Evolutionary conservation across 23 tunicate species (phyloP).

Genomic region (Styela plicata): DNA sequence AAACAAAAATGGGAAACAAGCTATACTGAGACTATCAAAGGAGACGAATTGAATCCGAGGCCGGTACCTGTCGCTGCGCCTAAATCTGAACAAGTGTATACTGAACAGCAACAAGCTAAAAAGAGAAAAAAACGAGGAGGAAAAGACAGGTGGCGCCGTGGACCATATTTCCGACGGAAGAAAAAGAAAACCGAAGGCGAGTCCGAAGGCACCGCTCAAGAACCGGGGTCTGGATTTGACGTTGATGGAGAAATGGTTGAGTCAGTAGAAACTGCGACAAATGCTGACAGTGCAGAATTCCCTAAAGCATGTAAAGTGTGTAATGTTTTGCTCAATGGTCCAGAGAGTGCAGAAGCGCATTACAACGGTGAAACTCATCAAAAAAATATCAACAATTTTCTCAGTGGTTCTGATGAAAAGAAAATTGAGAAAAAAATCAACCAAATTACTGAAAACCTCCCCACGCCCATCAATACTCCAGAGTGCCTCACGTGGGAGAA

Average conservation of each 20-base stretch:
- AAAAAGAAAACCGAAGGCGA: background rate
- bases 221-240: background rate
- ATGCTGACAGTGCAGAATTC: background rate
- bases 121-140: too few relatives aligned
- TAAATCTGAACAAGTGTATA: too few relatives aligned
- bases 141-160: background rate
- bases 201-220: background rate
- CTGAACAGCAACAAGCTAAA: too few relatives aligned
- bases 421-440: background rate
- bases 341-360: background rate
- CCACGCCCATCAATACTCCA: conserved; percentile 22
- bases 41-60: background rate
- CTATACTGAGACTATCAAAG: background rate
- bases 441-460: background rate
- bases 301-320: conserved; percentile 1
- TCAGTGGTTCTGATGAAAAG: background rate
- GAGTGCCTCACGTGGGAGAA: conserved; percentile 16
- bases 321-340: background rate
- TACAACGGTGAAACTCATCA: background rate
- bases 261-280: background rate
- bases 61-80: background rate
- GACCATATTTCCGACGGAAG: background rate
- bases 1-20: conserved; percentile 20
- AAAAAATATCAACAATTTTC: conserved; percentile 7
- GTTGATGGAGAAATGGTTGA: background rate